Evolutionary conservation across 2,113 vertebrate genomes (phyloP).

Genomic region (Poicephalus gulielmi): DNA sequence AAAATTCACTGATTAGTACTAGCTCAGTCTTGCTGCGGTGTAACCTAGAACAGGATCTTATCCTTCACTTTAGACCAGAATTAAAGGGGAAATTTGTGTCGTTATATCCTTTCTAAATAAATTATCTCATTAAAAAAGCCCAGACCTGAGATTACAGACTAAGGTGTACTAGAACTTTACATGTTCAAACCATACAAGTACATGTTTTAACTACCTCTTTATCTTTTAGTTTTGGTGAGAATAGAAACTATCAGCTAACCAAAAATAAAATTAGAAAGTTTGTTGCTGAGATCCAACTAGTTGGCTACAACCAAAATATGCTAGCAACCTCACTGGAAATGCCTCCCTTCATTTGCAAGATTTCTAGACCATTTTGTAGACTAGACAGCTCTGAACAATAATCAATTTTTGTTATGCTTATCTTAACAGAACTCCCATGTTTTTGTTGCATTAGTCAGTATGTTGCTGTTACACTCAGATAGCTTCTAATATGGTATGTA

Average conservation of each 20-base stretch:
- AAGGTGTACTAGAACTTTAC: background rate
- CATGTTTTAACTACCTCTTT: background rate
- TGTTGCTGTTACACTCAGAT: rapidly evolving
- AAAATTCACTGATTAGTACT: background rate
- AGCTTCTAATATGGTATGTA: background rate
- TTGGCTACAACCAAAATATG: background rate
- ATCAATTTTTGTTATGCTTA: background rate
- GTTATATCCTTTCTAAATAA: background rate
- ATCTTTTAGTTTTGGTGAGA: background rate
- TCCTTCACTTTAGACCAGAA: background rate
- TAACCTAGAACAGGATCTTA: background rate
- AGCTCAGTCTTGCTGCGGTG: background rate
- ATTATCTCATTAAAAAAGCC: background rate
- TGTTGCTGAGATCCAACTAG: background rate
- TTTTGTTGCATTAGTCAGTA: background rate
- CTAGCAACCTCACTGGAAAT: background rate
- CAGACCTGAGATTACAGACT: background rate
- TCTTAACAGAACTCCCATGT: background rate
- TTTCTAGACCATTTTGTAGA: background rate
- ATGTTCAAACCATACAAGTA: background rate
- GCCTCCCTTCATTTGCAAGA: background rate
- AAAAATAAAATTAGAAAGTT: background rate
- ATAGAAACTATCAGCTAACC: background rate
- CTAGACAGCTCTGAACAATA: background rate
- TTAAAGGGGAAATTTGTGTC: background rate